Conservation (phyloP, 1,140 invertebrate species). For the Drosophila bocki region DNA sequence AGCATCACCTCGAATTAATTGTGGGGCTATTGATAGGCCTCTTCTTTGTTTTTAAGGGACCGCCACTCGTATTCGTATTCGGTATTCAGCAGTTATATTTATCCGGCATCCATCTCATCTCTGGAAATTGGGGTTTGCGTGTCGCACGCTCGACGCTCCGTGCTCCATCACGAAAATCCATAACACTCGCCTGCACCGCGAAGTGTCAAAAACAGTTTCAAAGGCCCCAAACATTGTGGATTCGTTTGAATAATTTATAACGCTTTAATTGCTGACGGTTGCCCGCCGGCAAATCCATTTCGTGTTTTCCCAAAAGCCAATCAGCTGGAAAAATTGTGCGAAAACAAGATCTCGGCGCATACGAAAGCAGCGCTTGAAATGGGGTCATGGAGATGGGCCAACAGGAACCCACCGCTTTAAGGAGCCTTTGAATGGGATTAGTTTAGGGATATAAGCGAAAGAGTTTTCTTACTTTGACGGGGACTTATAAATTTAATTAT, state of each 20-base stretch:
- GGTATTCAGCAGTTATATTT: constrained; percentile 50
- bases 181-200: constrained; percentile 29
- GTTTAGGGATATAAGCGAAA: background rate
- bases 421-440: background rate
- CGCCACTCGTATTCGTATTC: constrained; percentile 16
- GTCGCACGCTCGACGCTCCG: constrained; percentile 52
- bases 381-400: constrained; percentile 35
- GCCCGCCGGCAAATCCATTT: constrained; percentile 43
- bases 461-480: background rate
- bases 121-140: constrained; percentile 75
- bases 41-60: constrained; percentile 47
- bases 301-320: constrained; percentile 64
- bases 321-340: constrained; percentile 75
- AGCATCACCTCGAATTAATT: constrained; percentile 68
- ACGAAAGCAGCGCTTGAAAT: constrained; percentile 24
- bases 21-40: constrained; percentile 70
- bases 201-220: constrained; percentile 74
- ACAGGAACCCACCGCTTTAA: constrained; percentile 10
- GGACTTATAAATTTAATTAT: too few relatives aligned
- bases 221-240: constrained; percentile 32
- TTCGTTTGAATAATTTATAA: constrained; percentile 69
- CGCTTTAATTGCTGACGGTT: constrained; percentile 50
- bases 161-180: constrained; percentile 42
- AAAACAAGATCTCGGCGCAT: constrained; percentile 28
- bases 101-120: constrained; percentile 42